Evolutionary conservation across 2,797 vertebrate species (phyloP).

Genomic region (Lithobates pipiens): DNA sequence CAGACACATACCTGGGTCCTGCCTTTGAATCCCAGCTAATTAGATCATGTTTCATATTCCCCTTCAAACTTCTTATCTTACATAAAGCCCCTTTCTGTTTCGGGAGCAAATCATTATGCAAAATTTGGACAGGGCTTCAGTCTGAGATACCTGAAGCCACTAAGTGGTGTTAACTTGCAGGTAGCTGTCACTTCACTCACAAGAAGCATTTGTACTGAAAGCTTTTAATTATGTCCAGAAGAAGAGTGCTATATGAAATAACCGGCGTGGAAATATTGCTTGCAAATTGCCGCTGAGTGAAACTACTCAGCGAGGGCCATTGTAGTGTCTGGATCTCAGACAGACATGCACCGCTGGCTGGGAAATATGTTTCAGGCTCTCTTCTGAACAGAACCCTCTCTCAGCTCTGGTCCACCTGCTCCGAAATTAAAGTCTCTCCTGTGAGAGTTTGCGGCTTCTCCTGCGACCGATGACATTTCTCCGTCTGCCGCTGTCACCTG

Average conservation of each 20-base stretch:
- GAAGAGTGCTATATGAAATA: slow-evolving; percentile 57
- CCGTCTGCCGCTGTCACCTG: slow-evolving; percentile 18
- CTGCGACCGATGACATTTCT: not conserved
- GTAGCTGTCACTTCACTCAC: slow-evolving; percentile 20
- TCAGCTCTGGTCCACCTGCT: slow-evolving; percentile 30
- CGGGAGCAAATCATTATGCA: slow-evolving; percentile 35
- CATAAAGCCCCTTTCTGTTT: slow-evolving; percentile 60
- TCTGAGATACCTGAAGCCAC: not conserved
- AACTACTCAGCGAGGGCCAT: slow-evolving; percentile 73
- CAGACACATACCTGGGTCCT: slow-evolving; percentile 60
- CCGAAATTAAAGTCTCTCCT: slow-evolving; percentile 4
- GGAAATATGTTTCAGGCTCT: slow-evolving; percentile 69
- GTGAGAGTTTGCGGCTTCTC: not conserved
- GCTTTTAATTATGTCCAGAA: slow-evolving; percentile 58
- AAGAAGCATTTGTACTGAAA: slow-evolving; percentile 41
- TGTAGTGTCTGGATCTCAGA: slow-evolving; percentile 71
- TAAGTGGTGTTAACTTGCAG: slow-evolving; percentile 20
- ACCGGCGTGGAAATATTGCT: slow-evolving; percentile 59
- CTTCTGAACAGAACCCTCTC: slow-evolving; percentile 19
- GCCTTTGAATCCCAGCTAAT: slow-evolving; percentile 62
- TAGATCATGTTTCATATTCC: slow-evolving; percentile 64
- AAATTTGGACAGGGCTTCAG: slow-evolving; percentile 16
- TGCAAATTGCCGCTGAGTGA: slow-evolving; percentile 64
- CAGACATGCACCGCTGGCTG: slow-evolving; percentile 75
- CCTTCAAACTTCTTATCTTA: slow-evolving; percentile 58